Evolutionary conservation across 1,140 invertebrate genomes (phyloP).

Genomic region (Trigoniulus corallinus): DNA sequence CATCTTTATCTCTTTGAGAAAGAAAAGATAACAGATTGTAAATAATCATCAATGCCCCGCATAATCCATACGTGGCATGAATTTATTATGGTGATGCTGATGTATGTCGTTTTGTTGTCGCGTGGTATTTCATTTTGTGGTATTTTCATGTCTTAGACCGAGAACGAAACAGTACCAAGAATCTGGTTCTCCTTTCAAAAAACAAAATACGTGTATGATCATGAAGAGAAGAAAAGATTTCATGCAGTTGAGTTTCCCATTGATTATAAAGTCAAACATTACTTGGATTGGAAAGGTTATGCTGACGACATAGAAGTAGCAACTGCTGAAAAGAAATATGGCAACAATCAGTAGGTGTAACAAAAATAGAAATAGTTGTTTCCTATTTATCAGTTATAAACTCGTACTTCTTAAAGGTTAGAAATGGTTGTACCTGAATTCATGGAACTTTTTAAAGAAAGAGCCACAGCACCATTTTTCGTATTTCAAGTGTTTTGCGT

Average conservation of each 20-base stretch:
- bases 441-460: constrained; percentile 86
- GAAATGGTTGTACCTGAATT: constrained; percentile 91
- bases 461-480: constrained; percentile 97
- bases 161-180: constrained; percentile 15
- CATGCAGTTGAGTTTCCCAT: constrained; percentile 64
- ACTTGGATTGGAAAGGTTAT: constrained; percentile 74
- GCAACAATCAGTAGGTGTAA: constrained; percentile 67
- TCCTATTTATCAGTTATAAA: constrained; percentile 86
- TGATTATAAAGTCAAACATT: constrained; percentile 47
- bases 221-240: constrained; percentile 56
- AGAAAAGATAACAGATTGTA: too few relatives aligned
- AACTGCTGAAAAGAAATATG: constrained; percentile 60
- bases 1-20: too few relatives aligned
- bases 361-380: constrained; percentile 69
- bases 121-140: neutral
- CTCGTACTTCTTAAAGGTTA: constrained; percentile 43
- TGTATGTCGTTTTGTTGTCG: neutral
- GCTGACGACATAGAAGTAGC: constrained; percentile 58
- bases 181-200: constrained; percentile 91
- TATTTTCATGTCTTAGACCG: constrained; percentile 19
- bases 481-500: constrained; percentile 91
- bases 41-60: too few relatives aligned
- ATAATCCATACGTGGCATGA: too few relatives aligned
- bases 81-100: neutral
- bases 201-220: constrained; percentile 82